These are phyloP conservation scores for Rhogogaster chlorosoma DNA, from an alignment of 2,888 invertebrate genomes.

Conservation along the genomic window DNA sequence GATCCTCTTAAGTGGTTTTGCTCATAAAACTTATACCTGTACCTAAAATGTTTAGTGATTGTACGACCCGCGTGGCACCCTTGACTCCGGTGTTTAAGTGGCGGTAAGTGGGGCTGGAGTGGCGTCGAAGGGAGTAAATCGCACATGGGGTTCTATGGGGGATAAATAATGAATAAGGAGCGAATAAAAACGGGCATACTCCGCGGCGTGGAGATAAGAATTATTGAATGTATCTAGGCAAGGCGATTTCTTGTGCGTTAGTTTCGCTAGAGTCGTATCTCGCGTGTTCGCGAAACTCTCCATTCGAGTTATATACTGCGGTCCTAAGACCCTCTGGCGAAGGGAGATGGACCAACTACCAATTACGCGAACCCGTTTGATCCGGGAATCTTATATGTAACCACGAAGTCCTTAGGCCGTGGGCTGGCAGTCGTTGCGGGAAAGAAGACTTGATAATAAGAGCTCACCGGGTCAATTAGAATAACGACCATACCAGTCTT, in stretches of 20 bases:
- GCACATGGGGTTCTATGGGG: slow-evolving; percentile 35
- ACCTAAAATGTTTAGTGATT: slow-evolving; percentile 11
- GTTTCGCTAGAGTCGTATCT: background rate
- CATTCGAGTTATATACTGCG: slow-evolving; percentile 1
- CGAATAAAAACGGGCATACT: background rate
- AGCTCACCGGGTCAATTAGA: slow-evolving; percentile 49
- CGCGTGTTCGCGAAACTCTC: slow-evolving; percentile 1
- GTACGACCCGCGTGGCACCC: background rate
- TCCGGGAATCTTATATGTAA: slow-evolving; percentile 39
- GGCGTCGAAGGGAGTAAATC: background rate
- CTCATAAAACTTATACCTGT: slow-evolving; percentile 72
- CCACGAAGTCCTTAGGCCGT: background rate
- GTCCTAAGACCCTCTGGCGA: slow-evolving; percentile 38
- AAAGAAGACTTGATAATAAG: slow-evolving; percentile 35
- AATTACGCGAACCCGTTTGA: slow-evolving; percentile 50
- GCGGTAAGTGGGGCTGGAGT: background rate
- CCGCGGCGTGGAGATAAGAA: background rate
- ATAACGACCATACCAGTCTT: slow-evolving; percentile 44
- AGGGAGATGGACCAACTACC: slow-evolving; percentile 37
- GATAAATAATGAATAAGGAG: slow-evolving; percentile 1
- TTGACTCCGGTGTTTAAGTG: slow-evolving; percentile 41
- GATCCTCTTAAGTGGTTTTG: slow-evolving; percentile 76
- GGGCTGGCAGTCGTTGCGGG: background rate
- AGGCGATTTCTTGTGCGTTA: background rate
- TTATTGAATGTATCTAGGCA: background rate